These are phyloP conservation scores for Apodemia zela DNA, from an alignment of 2,888 invertebrate genomes.

Conservation along the genomic window DNA sequence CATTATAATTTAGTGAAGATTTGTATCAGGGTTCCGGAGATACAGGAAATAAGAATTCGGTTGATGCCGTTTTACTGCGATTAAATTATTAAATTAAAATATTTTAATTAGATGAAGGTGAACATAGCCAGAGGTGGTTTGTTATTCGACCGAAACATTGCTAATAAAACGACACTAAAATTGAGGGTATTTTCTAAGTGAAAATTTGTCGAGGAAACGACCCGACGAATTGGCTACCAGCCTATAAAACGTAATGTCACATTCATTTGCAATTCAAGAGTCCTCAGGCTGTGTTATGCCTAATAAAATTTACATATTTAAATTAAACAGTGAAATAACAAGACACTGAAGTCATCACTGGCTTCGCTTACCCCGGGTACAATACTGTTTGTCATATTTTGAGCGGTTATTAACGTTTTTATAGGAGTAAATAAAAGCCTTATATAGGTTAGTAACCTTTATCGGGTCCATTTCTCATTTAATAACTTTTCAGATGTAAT, in stretches of 20 bases:
- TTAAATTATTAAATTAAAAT: too few species aligned
- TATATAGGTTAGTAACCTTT: neutral
- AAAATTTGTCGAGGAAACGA: slow-evolving; percentile 74
- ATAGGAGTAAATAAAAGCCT: slow-evolving; percentile 1
- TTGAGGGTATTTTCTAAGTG: slow-evolving; percentile 59
- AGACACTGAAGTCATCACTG: slow-evolving; percentile 66
- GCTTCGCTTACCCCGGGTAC: slow-evolving; percentile 55
- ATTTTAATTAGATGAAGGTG: slow-evolving; percentile 22
- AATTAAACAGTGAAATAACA: slow-evolving; percentile 79
- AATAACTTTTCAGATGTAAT: too few species aligned
- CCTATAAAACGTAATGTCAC: slow-evolving; percentile 78
- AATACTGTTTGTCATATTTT: slow-evolving; percentile 10
- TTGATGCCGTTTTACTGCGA: too few species aligned
- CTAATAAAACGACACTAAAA: slow-evolving; percentile 54
- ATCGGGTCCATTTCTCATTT: too few species aligned
- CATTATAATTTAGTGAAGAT: too few species aligned
- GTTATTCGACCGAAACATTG: slow-evolving; percentile 30
- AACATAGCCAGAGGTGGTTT: slow-evolving; percentile 36
- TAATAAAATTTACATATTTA: slow-evolving; percentile 81
- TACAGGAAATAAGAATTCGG: too few species aligned
- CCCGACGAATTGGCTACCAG: slow-evolving; percentile 75
- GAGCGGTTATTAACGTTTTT: neutral
- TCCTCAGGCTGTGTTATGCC: slow-evolving; percentile 77
- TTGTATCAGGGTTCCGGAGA: too few species aligned
- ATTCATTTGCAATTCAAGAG: slow-evolving; percentile 79